Evolutionary conservation across 2,888 invertebrate species (phyloP), one percentile per base, ranked within the genome.

Genomic region (Aspidiotus rigidus): DNA sequence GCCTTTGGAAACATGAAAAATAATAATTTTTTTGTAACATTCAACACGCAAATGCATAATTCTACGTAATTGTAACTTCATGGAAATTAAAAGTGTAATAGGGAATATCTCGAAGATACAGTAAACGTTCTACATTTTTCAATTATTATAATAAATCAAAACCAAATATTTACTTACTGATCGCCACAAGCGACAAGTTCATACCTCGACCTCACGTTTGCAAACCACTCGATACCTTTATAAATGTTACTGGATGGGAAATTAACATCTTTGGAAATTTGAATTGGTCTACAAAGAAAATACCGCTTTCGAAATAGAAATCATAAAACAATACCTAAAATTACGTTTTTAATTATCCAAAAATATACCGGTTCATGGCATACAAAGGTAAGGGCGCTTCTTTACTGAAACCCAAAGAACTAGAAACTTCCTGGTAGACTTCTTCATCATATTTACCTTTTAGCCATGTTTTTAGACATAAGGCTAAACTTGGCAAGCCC

Each of bases 401-500:
- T 56, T 74, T 72, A 44, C 69, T 70, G 60, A 74, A 77, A 74
- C 79, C 79, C 70, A 75, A 74, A 15, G 75, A 72, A 1, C 71
- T 71, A 72, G 79, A 74, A 71, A 79, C 75, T 77, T 80, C 75
- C 75, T 76, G 75, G 74, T 81, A 74, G 64, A 80, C 77, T 77
- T 80, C 75, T 71, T 78, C 77, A 11, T 77, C 79, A 74, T 79
- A 82, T 54, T 81, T 80, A 15, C 79, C 78, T 39, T 79, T 77
- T 3, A 81, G 75, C 82, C 83, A 83, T 6, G 81, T 79, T 73
- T 81, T 81, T 63, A 88, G 76, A 74, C 87, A 87, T 39, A 83
- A 77, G 7, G 83, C 83, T 62, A 87, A 76, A 16, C 84, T 83
- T 0, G 86, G 86, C 74, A 88, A 75, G 0, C 85, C 79, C 0